Conservation (phyloP, 2,113 vertebrate species). For the Pterocles orientalis region DNA sequence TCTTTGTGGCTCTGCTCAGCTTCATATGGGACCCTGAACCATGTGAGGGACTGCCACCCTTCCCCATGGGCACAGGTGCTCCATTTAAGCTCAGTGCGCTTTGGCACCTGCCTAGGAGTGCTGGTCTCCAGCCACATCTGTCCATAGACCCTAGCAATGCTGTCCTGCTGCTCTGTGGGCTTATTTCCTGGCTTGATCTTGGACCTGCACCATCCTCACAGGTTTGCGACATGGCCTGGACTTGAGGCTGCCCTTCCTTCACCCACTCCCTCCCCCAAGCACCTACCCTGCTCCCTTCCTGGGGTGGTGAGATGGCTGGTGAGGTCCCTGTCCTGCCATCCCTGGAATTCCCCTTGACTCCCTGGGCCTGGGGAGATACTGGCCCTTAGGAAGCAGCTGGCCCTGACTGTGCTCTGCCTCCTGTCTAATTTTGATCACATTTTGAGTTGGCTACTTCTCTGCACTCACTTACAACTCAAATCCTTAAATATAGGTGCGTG, state of each 20-base stretch:
- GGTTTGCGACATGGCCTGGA: neutral
- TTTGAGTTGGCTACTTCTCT: neutral
- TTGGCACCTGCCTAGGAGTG: neutral
- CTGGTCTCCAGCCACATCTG: neutral
- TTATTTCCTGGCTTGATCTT: neutral
- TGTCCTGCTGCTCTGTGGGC: neutral
- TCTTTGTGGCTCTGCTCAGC: neutral
- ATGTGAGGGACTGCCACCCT: neutral
- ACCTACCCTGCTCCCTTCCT: neutral
- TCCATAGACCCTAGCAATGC: neutral
- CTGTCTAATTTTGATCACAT: neutral
- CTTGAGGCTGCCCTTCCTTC: neutral
- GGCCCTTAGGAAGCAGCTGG: neutral
- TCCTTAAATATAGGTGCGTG: neutral
- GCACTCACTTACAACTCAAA: neutral
- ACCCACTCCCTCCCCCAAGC: neutral
- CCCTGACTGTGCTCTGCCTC: neutral
- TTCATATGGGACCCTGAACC: accelerated
- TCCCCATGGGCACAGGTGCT: neutral
- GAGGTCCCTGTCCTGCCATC: neutral
- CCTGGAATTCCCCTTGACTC: neutral
- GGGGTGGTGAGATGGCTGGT: neutral
- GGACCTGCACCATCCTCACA: neutral
- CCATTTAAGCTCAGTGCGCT: neutral
- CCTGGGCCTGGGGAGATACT: neutral